Percentiles rank a stretch among this genome's conserved stretches.
Conservation (phyloP, 2,888 invertebrate species). For the Drosophila anceps region DNA sequence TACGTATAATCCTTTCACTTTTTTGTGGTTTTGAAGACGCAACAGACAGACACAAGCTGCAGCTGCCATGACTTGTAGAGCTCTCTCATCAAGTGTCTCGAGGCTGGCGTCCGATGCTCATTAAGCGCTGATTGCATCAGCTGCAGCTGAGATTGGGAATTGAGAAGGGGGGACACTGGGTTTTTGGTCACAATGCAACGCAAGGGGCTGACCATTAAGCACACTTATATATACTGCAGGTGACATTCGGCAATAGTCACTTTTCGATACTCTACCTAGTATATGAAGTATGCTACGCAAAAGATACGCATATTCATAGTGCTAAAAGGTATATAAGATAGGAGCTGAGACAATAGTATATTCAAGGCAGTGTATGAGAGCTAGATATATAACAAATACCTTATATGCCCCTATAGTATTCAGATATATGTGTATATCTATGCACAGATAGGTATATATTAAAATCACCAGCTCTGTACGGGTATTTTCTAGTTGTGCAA, state of each 20-base stretch:
- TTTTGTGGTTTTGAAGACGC: conserved; percentile 28
- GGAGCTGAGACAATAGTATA: too few species aligned
- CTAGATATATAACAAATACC: not conserved
- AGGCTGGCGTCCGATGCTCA: conserved; percentile 46
- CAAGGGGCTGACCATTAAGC: conserved; percentile 51
- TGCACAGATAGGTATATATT: not conserved
- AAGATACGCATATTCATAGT: not conserved
- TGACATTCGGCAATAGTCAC: conserved; percentile 44
- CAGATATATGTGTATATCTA: not conserved
- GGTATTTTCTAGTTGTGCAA: not conserved
- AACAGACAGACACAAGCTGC: conserved; percentile 26
- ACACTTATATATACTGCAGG: conserved; percentile 32
- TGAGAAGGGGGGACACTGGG: not conserved
- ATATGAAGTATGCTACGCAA: not conserved
- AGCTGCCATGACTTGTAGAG: conserved; percentile 50
- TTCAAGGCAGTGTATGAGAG: too few species aligned
- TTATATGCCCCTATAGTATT: not conserved
- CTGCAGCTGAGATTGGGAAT: conserved; percentile 39
- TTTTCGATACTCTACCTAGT: conserved; percentile 10
- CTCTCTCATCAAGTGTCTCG: conserved; percentile 50
- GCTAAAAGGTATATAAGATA: not conserved
- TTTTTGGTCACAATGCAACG: conserved; percentile 29
- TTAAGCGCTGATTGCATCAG: conserved; percentile 66
- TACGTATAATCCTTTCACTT: conserved; percentile 75
- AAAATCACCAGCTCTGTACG: not conserved